These are phyloP conservation scores for Muricea muricata DNA, from an alignment of 92 coral and sea anemone species.

Conservation along the genomic window DNA sequence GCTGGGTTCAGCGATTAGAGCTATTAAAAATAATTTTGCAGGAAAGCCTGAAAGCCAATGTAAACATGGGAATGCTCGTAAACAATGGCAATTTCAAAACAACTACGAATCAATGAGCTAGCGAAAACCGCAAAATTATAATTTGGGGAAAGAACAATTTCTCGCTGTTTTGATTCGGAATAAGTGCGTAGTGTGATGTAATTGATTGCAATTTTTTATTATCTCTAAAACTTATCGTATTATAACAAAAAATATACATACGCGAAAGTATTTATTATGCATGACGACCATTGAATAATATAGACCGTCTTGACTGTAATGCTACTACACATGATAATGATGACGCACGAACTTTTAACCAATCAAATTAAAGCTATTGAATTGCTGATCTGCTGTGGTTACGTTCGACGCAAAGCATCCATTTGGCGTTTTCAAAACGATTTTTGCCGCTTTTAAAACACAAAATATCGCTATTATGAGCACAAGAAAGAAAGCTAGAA, in stretches of 20 bases:
- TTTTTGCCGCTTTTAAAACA: constrained; percentile 14
- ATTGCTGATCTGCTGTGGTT: constrained; percentile 43
- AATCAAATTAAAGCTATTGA: constrained; percentile 27
- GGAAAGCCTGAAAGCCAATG: not conserved
- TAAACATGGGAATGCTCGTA: not conserved
- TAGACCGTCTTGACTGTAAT: not conserved
- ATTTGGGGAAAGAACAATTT: not conserved
- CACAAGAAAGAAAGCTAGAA: constrained; percentile 24
- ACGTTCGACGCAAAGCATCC: constrained; percentile 18
- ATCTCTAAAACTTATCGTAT: constrained; percentile 1
- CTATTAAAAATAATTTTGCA: not conserved
- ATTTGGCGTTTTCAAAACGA: constrained; percentile 6
- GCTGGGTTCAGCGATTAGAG: not conserved
- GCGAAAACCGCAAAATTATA: not conserved
- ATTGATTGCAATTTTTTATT: not conserved
- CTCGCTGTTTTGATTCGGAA: not conserved
- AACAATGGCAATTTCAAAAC: not conserved
- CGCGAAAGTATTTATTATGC: constrained; percentile 11
- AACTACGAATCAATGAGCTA: not conserved
- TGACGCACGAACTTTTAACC: constrained; percentile 27
- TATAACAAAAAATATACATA: not conserved
- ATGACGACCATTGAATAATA: constrained; percentile 9
- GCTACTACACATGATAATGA: constrained; percentile 23
- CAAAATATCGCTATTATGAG: constrained; percentile 7
- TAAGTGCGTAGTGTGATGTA: not conserved